A percentile compares a stretch with the other conserved stretches of the same genome.
Evolutionary conservation across 2,888 invertebrate genomes (phyloP).

Genomic region (Xestia rhomboidea): DNA sequence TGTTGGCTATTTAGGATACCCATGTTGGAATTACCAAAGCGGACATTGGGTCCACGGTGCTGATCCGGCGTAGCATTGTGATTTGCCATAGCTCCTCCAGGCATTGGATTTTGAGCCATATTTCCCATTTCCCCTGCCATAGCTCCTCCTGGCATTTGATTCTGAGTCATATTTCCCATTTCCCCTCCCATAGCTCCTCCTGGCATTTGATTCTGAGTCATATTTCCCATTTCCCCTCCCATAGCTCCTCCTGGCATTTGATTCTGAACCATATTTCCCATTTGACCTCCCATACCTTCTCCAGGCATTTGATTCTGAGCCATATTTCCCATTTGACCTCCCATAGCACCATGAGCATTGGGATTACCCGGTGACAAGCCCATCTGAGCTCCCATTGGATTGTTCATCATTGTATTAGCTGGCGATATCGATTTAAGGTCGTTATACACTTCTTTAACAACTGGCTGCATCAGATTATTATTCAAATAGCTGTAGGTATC

Average conservation of each 20-base stretch:
- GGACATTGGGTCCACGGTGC: constrained; percentile 48
- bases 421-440: constrained; percentile 83
- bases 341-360: constrained; percentile 16
- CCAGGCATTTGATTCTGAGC: constrained; percentile 60
- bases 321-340: constrained; percentile 54
- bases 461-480: constrained; percentile 84
- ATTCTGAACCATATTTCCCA: constrained; percentile 57
- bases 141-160: constrained; percentile 58
- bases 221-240: constrained; percentile 53
- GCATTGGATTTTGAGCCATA: constrained; percentile 60
- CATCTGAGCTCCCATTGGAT: constrained; percentile 78
- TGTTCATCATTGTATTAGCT: constrained; percentile 81
- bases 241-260: constrained; percentile 55
- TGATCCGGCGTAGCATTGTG: constrained; percentile 33
- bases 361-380: constrained; percentile 68
- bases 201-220: constrained; percentile 59
- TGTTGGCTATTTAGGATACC: constrained; percentile 34
- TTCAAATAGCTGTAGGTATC: constrained; percentile 85
- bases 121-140: constrained; percentile 53
- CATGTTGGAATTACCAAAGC: constrained; percentile 58
- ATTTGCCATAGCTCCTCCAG: constrained; percentile 54
- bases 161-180: constrained; percentile 56
- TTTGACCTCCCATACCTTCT: constrained; percentile 41
- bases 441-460: constrained; percentile 84
- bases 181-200: constrained; percentile 40